Base-by-base conservation (phyloP, 2,113 vertebrate genomes). In the Oreochromis aureus region DNA sequence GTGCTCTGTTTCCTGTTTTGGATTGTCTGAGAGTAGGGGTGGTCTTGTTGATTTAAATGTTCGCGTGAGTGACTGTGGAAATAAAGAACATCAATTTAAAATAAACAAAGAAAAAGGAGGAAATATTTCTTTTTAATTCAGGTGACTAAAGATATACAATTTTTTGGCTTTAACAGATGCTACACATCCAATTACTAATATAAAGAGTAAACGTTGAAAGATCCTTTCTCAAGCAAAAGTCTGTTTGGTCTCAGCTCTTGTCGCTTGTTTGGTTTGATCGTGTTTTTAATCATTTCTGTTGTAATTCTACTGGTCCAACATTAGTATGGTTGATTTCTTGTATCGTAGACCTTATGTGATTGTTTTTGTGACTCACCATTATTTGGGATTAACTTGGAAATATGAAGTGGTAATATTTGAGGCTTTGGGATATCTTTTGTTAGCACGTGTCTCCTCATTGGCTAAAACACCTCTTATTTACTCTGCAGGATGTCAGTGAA, bases 401-500 rank as follows among this genome's bases (percentile, higher is more conserved):
- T 51, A 48, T 76, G 32, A 78, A 78, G 6, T 32, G 15, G 1
- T 30, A 3, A 19, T 32, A 51, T 78, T 8, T 32, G 24, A 48
- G 24, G 9, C 24, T 46, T 48, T 76, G 71, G 39, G 44, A 32
- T 30, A 5, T 76, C 24, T 76, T 76, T 76, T 48, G 24, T 30
- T 30, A 51, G 6, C 24, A 18, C 1, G 2, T 12, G 13, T 19
- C 16, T 51, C 73, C 44, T 76, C 27, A 8, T 10, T 44, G 46
- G 39, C 2, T 44, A n/a, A 81, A 82, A 36, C 53, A 9, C 80
- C 18, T 80, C 10, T 24, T 30, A 39, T 39, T 61, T 19, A 9
- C 7, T 16, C 80, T 55, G 6, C 87, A 95, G 93, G 90, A 97
- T 97, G 96, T 97, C 96, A 5, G 95, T 97, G 85, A 97, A 97